A percentile compares a stretch with the other conserved stretches of the same genome.
phyloP scores from a whole-genome alignment of 2,888 invertebrate species.

The Papilio elwesi region DNA sequence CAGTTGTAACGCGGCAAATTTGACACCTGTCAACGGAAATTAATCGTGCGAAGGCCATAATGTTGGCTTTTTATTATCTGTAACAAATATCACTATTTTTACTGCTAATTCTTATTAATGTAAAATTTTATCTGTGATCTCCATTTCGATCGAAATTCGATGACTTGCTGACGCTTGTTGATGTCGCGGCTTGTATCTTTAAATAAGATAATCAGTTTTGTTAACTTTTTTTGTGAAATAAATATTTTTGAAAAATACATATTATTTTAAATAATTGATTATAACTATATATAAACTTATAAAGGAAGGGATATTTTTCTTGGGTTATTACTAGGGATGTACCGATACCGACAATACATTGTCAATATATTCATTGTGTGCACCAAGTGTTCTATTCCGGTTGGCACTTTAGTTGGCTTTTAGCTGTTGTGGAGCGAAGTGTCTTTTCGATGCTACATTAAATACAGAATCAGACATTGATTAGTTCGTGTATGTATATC shows the following conservation, averaged over 20 bases:
- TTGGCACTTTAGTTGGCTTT: no score
- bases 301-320: no score
- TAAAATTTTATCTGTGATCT: constrained; percentile 49
- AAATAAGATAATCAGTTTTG: constrained; percentile 54
- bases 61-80: constrained; percentile 84
- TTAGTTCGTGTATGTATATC: no score
- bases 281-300: not conserved
- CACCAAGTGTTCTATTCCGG: no score
- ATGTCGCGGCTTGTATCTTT: constrained; percentile 47
- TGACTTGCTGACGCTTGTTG: constrained; percentile 38
- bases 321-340: no score
- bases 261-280: not conserved
- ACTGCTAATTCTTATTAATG: constrained; percentile 37
- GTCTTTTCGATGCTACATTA: no score
- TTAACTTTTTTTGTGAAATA: constrained; percentile 49
- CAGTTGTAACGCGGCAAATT: not conserved
- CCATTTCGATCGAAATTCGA: constrained; percentile 30
- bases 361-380: no score
- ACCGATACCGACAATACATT: no score
- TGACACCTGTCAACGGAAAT: not conserved
- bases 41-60: not conserved
- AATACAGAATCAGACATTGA: no score
- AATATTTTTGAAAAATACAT: constrained; percentile 50
- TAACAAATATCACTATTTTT: constrained; percentile 53
- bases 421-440: no score